Percentiles rank a stretch among this genome's conserved stretches.
Evolutionary conservation across 2,797 vertebrate species (phyloP).

Genomic region (Erethizon dorsatum): DNA sequence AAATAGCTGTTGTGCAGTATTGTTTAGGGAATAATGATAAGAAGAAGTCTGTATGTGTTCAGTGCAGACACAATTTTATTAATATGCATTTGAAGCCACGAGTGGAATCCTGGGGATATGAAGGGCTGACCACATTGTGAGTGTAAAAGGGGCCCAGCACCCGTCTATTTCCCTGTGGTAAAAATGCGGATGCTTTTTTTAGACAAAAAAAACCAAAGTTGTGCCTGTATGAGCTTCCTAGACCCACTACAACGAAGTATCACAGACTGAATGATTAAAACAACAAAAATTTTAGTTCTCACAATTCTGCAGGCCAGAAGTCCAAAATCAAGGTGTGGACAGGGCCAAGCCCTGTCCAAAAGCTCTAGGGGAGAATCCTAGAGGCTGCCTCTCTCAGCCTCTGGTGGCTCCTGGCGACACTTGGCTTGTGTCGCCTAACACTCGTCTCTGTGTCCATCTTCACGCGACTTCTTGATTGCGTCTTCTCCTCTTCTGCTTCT

Average conservation of each 20-base stretch:
- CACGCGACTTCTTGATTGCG: rapidly evolving
- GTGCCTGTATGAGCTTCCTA: not conserved
- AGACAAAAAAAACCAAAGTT: not conserved
- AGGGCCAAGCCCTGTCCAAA: not conserved
- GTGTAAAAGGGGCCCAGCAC: rapidly evolving
- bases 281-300: not conserved
- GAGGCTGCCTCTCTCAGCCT: not conserved
- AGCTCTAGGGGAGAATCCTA: too few relatives aligned
- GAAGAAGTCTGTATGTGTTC: not conserved
- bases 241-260: not conserved
- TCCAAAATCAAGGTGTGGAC: not conserved
- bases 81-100: not conserved
- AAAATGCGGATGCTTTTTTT: not conserved
- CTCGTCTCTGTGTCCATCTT: not conserved
- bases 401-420: too few relatives aligned
- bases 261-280: not conserved
- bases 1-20: not conserved
- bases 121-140: not conserved
- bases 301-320: not conserved
- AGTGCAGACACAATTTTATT: not conserved
- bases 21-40: not conserved
- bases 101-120: not conserved
- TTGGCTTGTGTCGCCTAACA: not conserved
- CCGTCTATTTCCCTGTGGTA: not conserved
- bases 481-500: not conserved